Conservation (phyloP, 2,113 vertebrate species). For the Asarcornis scutulata region DNA sequence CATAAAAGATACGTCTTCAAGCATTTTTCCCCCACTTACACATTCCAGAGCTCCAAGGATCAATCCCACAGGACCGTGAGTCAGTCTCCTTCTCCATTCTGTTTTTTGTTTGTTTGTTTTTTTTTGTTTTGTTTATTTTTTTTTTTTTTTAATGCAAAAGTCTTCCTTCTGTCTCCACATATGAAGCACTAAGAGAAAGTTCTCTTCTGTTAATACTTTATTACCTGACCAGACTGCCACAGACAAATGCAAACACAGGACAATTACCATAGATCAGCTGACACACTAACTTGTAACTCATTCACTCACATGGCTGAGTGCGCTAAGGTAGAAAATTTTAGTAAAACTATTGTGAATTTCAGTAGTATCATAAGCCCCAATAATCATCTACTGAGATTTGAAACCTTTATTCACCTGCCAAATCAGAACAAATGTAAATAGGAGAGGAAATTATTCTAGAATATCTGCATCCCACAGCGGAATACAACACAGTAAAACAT, state of each 20-base stretch:
- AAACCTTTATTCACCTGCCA: neutral
- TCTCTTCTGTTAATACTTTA: neutral
- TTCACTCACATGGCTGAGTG: neutral
- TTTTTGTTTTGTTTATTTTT: neutral
- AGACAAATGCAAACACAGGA: neutral
- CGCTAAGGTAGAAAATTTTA: neutral
- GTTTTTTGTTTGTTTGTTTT: neutral
- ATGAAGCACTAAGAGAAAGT: neutral
- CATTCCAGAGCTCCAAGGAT: neutral
- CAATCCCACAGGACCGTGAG: neutral
- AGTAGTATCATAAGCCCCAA: neutral
- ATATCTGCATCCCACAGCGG: neutral
- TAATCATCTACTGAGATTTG: neutral
- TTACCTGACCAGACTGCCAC: neutral
- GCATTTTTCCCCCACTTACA: neutral
- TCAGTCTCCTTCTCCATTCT: neutral
- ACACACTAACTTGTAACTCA: neutral
- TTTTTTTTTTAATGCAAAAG: neutral
- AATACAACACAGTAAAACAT: neutral
- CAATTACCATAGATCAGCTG: neutral
- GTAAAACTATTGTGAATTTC: neutral
- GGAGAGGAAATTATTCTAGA: neutral
- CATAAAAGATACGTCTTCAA: neutral
- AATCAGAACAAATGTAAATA: neutral
- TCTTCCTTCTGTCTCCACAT: neutral